These are phyloP conservation scores for Cinclus cinclus DNA, from an alignment of 2,113 vertebrate genomes.

Conservation along the genomic window DNA sequence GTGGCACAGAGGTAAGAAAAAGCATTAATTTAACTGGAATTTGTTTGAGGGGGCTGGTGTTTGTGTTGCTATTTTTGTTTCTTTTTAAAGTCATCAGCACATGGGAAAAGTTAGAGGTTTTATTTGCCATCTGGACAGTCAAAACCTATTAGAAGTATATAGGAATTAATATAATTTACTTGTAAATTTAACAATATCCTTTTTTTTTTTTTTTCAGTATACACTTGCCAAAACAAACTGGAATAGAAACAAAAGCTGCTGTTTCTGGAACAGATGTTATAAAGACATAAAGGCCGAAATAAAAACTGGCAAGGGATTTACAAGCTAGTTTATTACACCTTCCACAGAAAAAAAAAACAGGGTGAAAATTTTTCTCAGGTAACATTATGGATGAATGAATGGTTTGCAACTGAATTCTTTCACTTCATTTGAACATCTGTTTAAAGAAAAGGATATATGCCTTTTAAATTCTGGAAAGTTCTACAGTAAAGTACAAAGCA, in stretches of 20 bases:
- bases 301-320: not conserved
- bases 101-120: not conserved
- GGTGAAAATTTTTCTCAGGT: not conserved
- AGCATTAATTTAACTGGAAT: not conserved
- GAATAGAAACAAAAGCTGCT: not conserved
- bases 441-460: not conserved
- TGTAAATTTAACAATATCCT: not conserved
- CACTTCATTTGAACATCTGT: not conserved
- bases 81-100: not conserved
- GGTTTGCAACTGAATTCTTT: not conserved
- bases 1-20: not conserved
- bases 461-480: not conserved
- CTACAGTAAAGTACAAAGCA: not conserved
- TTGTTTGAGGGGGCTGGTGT: not conserved
- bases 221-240: not conserved
- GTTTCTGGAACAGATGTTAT: not conserved
- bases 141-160: not conserved
- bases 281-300: not conserved
- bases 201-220: not conserved
- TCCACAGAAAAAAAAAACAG: not conserved
- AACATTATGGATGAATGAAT: not conserved
- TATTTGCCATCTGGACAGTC: not conserved
- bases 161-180: not conserved
- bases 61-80: not conserved
- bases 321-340: not conserved